Percentiles rank a stretch among this genome's conserved stretches.
These are phyloP conservation scores for Dicranocentrus wangi DNA, from an alignment of 2,888 invertebrate species.

Conservation along the genomic window DNA sequence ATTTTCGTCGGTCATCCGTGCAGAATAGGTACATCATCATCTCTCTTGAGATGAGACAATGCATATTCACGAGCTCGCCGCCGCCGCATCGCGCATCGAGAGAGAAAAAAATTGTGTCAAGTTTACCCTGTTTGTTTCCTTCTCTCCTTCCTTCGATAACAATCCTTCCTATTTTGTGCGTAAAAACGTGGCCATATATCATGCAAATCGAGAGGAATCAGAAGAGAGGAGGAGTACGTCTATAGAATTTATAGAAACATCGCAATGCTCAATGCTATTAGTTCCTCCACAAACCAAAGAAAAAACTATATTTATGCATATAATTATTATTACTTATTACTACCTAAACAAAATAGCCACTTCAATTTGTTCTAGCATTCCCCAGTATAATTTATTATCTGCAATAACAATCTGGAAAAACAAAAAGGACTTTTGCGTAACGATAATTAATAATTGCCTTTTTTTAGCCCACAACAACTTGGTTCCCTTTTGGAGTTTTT, in stretches of 20 bases:
- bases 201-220: not conserved
- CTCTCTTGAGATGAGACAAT: too few relatives aligned
- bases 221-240: not conserved
- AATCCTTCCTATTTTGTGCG: not conserved
- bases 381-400: conserved; percentile 8
- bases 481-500: conserved; percentile 5
- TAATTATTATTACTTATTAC: too few relatives aligned
- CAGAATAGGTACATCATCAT: too few relatives aligned
- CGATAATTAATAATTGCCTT: conserved; percentile 46
- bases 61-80: conserved; percentile 18
- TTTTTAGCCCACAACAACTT: too few relatives aligned
- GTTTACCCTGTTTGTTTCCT: conserved; percentile 55
- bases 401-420: conserved; percentile 28
- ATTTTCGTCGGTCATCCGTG: conserved; percentile 41
- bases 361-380: conserved; percentile 20
- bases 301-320: not conserved
- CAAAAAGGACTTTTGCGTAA: conserved; percentile 38
- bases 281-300: not conserved
- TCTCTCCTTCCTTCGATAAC: conserved; percentile 39
- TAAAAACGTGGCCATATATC: not conserved
- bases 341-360: not conserved
- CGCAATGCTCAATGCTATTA: not conserved
- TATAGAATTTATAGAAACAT: not conserved
- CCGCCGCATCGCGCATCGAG: not conserved
- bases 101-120: conserved; percentile 53